Evolutionary conservation across 2,797 vertebrate species (phyloP).

Genomic region (Masticophis lateralis): DNA sequence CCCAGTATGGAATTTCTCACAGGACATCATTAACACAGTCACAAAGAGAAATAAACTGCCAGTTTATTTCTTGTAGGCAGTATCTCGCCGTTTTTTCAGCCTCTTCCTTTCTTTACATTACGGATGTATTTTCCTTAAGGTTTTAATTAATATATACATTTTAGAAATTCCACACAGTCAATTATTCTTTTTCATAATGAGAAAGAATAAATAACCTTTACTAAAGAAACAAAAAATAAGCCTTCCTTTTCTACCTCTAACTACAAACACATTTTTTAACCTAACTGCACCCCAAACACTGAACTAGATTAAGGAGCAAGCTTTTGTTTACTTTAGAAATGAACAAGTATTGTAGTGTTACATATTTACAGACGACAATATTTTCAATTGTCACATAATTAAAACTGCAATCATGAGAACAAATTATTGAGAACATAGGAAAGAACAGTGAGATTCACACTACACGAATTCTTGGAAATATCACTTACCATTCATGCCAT

Average conservation of each 20-base stretch:
- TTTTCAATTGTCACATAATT: not conserved
- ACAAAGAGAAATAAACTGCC: not conserved
- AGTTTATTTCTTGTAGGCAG: not conserved
- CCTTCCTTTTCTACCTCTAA: not conserved
- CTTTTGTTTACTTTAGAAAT: not conserved
- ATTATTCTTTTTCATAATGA: constrained; percentile 7
- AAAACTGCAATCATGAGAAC: not conserved
- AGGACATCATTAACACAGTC: not conserved
- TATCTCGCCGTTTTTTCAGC: not conserved
- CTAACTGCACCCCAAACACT: not conserved
- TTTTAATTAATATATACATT: constrained; percentile 13
- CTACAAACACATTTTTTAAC: not conserved
- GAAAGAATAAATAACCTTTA: not conserved
- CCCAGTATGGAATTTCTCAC: constrained; percentile 6
- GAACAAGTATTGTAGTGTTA: constrained; percentile 18
- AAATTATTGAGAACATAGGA: not conserved
- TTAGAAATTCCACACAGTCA: not conserved
- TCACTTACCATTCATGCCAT: constrained; percentile 54
- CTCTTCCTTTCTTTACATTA: not conserved
- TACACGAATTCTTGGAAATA: not conserved
- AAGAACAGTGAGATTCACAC: not conserved
- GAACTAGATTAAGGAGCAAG: not conserved
- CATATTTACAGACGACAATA: not conserved
- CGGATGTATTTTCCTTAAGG: not conserved
- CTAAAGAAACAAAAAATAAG: not conserved